phyloP scores from a whole-genome alignment of 2,888 invertebrate species.

The Megastigmus dorsalis region DNA sequence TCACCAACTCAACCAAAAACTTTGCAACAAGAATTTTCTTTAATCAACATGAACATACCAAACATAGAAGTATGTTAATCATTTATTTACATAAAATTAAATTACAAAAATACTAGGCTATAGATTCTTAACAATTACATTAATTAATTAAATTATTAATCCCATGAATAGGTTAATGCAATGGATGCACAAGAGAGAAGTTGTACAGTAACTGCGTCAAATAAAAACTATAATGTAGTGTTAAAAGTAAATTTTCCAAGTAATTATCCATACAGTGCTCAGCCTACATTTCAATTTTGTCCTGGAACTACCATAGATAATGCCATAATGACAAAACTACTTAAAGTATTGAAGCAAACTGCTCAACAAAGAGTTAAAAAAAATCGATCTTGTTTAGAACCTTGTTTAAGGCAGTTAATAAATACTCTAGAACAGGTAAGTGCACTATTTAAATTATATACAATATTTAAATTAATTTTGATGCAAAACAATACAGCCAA shows the following conservation, averaged over 20 bases:
- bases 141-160: slow-evolving; percentile 10
- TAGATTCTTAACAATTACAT: neutral
- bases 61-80: slow-evolving; percentile 79
- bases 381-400: slow-evolving; percentile 90
- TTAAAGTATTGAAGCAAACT: slow-evolving; percentile 87
- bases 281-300: slow-evolving; percentile 81
- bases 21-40: slow-evolving; percentile 85
- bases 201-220: slow-evolving; percentile 78
- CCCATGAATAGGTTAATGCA: slow-evolving; percentile 72
- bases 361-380: slow-evolving; percentile 89
- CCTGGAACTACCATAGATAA: slow-evolving; percentile 83
- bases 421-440: slow-evolving; percentile 78
- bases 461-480: too few species aligned
- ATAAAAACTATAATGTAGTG: slow-evolving; percentile 77
- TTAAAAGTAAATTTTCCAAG: slow-evolving; percentile 83
- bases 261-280: slow-evolving; percentile 83
- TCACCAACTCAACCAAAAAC: slow-evolving; percentile 77
- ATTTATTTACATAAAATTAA: neutral
- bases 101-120: too few species aligned
- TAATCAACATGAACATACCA: slow-evolving; percentile 84
- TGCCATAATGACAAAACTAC: slow-evolving; percentile 81
- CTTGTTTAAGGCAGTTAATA: slow-evolving; percentile 86
- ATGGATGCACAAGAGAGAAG: slow-evolving; percentile 78
- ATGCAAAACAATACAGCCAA: too few species aligned
- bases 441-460: too few species aligned